Conservation (phyloP, 1,140 invertebrate species). For the Drosophila nebulosa region DNA sequence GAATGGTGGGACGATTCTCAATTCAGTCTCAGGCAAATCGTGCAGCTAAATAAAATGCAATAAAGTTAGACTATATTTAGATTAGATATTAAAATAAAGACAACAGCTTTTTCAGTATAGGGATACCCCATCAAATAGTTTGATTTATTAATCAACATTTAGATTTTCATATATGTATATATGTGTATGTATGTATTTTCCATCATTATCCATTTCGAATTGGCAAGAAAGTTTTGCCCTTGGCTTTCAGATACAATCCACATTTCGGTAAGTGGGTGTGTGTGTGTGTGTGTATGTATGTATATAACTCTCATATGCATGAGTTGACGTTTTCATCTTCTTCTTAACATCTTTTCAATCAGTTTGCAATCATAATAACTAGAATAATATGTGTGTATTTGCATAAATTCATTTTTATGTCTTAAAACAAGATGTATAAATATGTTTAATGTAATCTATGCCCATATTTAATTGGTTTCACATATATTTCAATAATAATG, state of each 20-base stretch:
- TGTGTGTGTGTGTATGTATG: not conserved
- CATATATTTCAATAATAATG: conserved; percentile 33
- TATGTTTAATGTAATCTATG: conserved; percentile 51
- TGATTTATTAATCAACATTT: conserved; percentile 57
- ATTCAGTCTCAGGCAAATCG: not conserved
- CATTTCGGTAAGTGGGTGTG: not conserved
- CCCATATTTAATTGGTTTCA: conserved; percentile 43
- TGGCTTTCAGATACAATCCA: conserved; percentile 39
- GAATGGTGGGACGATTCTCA: conserved; percentile 45
- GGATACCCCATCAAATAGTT: conserved; percentile 51
- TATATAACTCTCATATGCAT: not conserved
- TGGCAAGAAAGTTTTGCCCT: conserved; percentile 29
- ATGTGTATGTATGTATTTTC: conserved; percentile 24
- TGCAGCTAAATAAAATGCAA: not conserved
- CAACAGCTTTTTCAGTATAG: conserved; percentile 12
- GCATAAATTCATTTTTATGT: conserved; percentile 76
- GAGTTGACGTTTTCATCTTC: not conserved
- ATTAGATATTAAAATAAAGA: not conserved
- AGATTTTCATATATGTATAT: conserved; percentile 23
- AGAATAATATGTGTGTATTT: conserved; percentile 74
- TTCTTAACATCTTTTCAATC: conserved; percentile 21
- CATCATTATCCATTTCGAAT: not conserved
- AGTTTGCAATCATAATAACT: conserved; percentile 6
- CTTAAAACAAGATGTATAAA: conserved; percentile 49
- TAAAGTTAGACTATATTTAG: not conserved